Conservation (phyloP, 2,888 invertebrate genomes). For the Odontothrips loti region DNA sequence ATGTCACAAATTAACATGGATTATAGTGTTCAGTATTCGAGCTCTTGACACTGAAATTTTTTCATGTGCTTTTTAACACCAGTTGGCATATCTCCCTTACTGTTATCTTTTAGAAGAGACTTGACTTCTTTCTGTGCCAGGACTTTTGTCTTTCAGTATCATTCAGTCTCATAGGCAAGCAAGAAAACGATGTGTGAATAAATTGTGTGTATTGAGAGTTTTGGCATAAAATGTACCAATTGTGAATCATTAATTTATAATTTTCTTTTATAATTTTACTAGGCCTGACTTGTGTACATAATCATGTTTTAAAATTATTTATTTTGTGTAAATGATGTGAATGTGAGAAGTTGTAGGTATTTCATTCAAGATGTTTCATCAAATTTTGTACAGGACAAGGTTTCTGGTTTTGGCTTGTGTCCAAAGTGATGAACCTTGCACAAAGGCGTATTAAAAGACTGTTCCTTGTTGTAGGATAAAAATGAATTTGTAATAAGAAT, state of each 20-base stretch:
- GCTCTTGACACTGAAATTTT: too few relatives aligned
- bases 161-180: too few relatives aligned
- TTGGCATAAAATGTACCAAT: not conserved
- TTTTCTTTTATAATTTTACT: constrained; percentile 1
- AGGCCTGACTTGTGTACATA: not conserved
- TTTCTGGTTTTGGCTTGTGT: constrained; percentile 1
- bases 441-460: constrained; percentile 5
- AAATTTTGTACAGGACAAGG: constrained; percentile 5
- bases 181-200: not conserved
- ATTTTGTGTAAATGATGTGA: constrained; percentile 15
- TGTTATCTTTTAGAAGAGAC: not conserved
- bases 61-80: not conserved
- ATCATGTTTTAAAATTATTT: constrained; percentile 15
- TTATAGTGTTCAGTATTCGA: too few relatives aligned
- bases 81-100: not conserved
- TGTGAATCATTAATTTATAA: not conserved
- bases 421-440: not conserved
- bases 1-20: too few relatives aligned
- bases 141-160: not conserved
- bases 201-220: not conserved
- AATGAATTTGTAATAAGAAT: not conserved
- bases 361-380: not conserved
- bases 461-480: not conserved
- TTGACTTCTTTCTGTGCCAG: not conserved
- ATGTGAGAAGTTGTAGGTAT: not conserved